Evolutionary conservation across 2,888 invertebrate species (phyloP), one percentile per base, ranked within the genome.

Genomic region (Leptodirus hochenwartii): DNA sequence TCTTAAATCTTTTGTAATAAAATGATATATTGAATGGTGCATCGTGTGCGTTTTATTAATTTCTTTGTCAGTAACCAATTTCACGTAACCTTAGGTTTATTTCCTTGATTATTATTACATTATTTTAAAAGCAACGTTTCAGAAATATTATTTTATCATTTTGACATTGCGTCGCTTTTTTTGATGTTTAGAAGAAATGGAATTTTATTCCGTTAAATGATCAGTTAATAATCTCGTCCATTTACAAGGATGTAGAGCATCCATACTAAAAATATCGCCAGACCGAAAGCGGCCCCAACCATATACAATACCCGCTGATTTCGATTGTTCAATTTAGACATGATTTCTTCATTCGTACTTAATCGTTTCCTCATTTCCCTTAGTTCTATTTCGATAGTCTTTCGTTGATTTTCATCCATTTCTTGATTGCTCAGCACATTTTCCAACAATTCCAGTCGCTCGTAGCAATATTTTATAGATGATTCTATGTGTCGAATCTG

Each of bases 401-500:
- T 42, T 37, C 46, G 43, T 27, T 43, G 42, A 15, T 39, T 38
- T 25, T 37, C 37, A 9, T 47, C 41, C 14, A 50, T 30, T 14
- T 37, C 33, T 26, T 42, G 40, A 12, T 33, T 37, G 22, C 41
- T 37, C 17, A 54, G 31, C 40, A 43, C 47, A 8, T 42, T 33
- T 42, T 55, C 51, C 25, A 54, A 33, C 13, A 28, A 34, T 27
- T 41, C 39, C 22, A 53, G 33, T 35, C 50, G 39, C 27, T 44
- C 41, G 31, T 49, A 49, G 26, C 49, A 46, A 15, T 29, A 30
- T 33, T 46, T 45, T 16, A 52, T 49, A 2, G 45, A 43, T 31
- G 48, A 49, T 40, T 52, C 49, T 5, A 48, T 43, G 34, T 43
- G 44, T 17, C 36, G 36, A 29, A 51, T 52, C 53, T 53, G 34